Evolutionary conservation across 2,113 vertebrate species (phyloP), one percentile per base, ranked within the genome.

Genomic region (Odocoileus virginianus): DNA sequence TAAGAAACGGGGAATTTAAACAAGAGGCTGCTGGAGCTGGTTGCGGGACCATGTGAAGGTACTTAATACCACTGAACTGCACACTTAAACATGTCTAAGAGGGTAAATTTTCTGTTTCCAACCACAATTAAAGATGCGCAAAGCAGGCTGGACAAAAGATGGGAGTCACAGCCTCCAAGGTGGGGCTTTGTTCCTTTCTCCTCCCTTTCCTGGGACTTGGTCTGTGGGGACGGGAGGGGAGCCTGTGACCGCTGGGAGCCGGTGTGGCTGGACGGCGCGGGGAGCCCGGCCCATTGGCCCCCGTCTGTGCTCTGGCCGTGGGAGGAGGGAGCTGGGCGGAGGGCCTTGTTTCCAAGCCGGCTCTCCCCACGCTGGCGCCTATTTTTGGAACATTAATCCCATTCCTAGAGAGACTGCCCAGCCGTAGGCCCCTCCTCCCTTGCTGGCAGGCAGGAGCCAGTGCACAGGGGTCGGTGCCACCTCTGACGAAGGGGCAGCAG

Each of bases 41-140:
- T 27, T 12, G 21, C 1, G 0, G 50, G 33, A 27, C 40, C 1
- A 2, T 2, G 4, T 21, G 16, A 89, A 50, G 2, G 43, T 7
- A 14, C 50, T 2, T 36, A 13, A 61, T 13, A 4, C 23, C 2
- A 2, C 40, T 4, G 6, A 25, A 6, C 0, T 7, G 25, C 78
- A 2, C 15, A 2, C 82, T 16, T 2, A 5, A 19, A 30, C 61
- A 5, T 0, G 33, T 67, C 30, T 0, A 5, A 47, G 17, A 17
- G 1, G 28, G 61, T 2, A 6, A 21, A 8, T 40, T 30, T 28
- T 33, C 19, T 55, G 50, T 79, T 47, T 40, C 67, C 17, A 91
- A 55, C 47, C 57, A 14, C 28, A n/a, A 92, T n/a, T 78, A 19
- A 58, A 61, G 8, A 17, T 2, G 27, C 33, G 14, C 6, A 33